phyloP scores from a whole-genome alignment of 1,140 invertebrate species.

The Arion vulgaris region DNA sequence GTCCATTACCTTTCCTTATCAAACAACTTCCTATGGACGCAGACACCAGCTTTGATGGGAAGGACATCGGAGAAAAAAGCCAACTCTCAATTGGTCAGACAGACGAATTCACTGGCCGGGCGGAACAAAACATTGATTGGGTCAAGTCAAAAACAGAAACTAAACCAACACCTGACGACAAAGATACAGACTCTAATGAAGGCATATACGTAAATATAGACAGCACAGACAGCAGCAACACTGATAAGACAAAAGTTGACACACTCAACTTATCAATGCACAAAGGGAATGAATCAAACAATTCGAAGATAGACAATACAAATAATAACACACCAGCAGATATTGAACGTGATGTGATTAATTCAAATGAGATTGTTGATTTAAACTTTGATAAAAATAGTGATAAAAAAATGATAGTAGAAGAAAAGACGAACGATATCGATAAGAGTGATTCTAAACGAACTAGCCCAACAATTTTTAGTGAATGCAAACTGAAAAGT shows the following conservation, averaged over 20 bases:
- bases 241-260: not conserved
- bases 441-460: not conserved
- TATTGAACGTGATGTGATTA: not conserved
- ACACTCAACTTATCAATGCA: not conserved
- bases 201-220: not conserved
- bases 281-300: not conserved
- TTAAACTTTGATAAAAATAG: not conserved
- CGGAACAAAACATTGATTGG: not conserved
- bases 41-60: too few relatives aligned
- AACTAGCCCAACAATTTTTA: not conserved
- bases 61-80: not conserved
- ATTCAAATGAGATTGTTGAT: too few relatives aligned
- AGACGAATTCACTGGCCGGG: not conserved
- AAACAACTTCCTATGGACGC: not conserved
- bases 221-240: not conserved
- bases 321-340: not conserved
- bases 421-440: not conserved
- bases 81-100: not conserved
- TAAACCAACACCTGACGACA: not conserved
- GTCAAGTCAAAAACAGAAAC: not conserved
- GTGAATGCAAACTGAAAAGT: not conserved
- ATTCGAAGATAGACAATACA: not conserved
- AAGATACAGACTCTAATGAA: not conserved
- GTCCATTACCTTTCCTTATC: conserved; percentile 7
- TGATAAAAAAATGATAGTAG: not conserved